Base-by-base conservation (phyloP, 2,113 vertebrate species). In the Menura novaehollandiae region DNA sequence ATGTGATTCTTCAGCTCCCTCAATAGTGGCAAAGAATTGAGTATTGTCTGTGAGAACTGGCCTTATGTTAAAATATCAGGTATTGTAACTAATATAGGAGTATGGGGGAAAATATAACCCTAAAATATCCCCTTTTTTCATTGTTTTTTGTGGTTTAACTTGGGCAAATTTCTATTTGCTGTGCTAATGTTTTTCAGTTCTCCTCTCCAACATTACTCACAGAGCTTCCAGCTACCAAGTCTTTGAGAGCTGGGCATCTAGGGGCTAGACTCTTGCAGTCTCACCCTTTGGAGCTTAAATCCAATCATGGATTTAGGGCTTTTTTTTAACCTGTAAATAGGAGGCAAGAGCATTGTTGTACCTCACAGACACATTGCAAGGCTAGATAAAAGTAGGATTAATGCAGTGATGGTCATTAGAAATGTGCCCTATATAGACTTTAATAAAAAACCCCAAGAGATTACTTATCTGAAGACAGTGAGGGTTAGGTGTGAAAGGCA, bases 21-120 rank as follows among this genome's bases (percentile, higher is more conserved):
- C 33, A 91, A 6, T 53, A 81, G 39, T 32, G 53, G 16, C 21
- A 44, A 85, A 67, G 30, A 59, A 35, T 55, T 0, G 2, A 18
- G 11, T 67, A 28, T 32, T 85, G 13, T 30, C 33, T 55, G 3
- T 81, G 30, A 47, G 47, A 86, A 23, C 30, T 52, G 15, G 23
- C 5, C 24, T 94, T 49, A n/a, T 24, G 15, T 73, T 80, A 44
- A 75, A 85, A 73, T 64, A 33, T 24, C 63, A 18, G 44, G 13
- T 76, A 53, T 85, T 1, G 0, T 49, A 80, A 66, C 15, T 75
- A 63, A 28, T 66, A 26, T 3, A 55, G 44, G 13, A 13, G 33
- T 81, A 82, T 62, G 32, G 11, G 22, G 8, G 0, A 0, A 20
- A 47, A 68, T 24, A 3, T 9, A 43, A 1, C 2, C 30, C 62